Base-by-base conservation (phyloP, 2,113 vertebrate species). In the Trogon surrucura region DNA sequence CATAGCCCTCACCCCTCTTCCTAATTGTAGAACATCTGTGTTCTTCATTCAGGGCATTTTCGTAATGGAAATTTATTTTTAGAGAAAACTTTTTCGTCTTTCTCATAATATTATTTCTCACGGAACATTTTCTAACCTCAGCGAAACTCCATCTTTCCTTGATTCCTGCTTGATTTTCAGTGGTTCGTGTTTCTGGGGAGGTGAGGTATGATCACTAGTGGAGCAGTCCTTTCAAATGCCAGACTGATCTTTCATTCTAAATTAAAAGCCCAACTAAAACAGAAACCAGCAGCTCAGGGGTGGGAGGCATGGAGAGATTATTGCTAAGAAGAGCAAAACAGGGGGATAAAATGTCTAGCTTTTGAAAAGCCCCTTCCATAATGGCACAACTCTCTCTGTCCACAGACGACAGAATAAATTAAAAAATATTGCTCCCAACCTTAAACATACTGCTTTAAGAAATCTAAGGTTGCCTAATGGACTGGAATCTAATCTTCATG, bases 381-480 rank as follows among this genome's bases (percentile, higher is more conserved):
- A 91, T 38, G 56, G 65, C 56, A 56, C 50, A 71, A 20, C 83
- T 85, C 78, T 88, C 84, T 94, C 92, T 94, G 85, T 96, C 88
- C 41, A 34, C 29, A 85, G 88, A 81, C 91, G 96, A 94, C 89
- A 96, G 85, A 97, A 97, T 95, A 95, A 96, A 97, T 96, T 91
- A 87, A 91, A 89, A 95, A 95, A 80, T 83, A 93, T 90, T 96
- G 85, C 95, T 90, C 80, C 85, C 94, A 93, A 91, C 88, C 85
- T 94, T 95, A 88, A 94, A 95, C 72, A 91, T 95, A 82, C 64
- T 79, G 84, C 93, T 91, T 73, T 92, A 95, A 91, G 87, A 96
- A 95, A 97, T 93, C 93, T 96, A 94, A 95, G 85, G 93, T 96
- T 97, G 96, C 97, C 96, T 98, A 98, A 98, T 98, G 97, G 97